Conservation (phyloP, 2,113 vertebrate species). For the Sminthopsis crassicaudata region DNA sequence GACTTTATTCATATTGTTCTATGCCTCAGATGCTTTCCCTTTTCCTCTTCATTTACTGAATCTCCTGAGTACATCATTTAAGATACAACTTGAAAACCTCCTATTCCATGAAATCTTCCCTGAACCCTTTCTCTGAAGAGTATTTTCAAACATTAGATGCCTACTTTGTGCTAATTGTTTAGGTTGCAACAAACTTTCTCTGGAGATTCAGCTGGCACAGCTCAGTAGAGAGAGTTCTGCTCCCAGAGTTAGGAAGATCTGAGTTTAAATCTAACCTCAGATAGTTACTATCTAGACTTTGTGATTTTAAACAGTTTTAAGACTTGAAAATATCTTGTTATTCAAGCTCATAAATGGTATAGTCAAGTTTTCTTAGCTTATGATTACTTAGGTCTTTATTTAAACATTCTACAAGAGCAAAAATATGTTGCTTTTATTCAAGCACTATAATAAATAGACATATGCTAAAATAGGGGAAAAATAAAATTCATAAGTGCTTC, state of each 20-base stretch:
- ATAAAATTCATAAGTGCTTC: constrained; percentile 66
- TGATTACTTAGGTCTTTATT: background rate
- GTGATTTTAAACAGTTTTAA: background rate
- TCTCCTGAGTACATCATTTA: background rate
- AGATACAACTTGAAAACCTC: background rate
- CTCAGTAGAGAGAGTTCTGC: background rate
- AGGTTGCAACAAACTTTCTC: background rate
- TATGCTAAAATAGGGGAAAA: constrained; percentile 67
- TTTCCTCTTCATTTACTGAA: background rate
- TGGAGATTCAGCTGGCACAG: too few relatives aligned
- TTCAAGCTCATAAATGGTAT: background rate
- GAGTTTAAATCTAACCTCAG: background rate
- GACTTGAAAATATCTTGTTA: background rate
- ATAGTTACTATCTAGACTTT: background rate
- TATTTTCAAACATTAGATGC: background rate
- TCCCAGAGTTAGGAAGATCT: background rate
- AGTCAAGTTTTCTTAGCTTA: background rate
- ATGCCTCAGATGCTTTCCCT: background rate
- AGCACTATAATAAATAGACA: constrained; percentile 57
- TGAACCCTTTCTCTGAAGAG: background rate
- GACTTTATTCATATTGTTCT: background rate
- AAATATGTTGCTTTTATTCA: constrained; percentile 64
- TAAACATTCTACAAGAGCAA: constrained; percentile 44
- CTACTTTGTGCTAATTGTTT: background rate
- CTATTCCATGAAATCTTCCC: background rate